phyloP scores from a whole-genome alignment of 2,888 invertebrate species.

The Catocala sponsa region DNA sequence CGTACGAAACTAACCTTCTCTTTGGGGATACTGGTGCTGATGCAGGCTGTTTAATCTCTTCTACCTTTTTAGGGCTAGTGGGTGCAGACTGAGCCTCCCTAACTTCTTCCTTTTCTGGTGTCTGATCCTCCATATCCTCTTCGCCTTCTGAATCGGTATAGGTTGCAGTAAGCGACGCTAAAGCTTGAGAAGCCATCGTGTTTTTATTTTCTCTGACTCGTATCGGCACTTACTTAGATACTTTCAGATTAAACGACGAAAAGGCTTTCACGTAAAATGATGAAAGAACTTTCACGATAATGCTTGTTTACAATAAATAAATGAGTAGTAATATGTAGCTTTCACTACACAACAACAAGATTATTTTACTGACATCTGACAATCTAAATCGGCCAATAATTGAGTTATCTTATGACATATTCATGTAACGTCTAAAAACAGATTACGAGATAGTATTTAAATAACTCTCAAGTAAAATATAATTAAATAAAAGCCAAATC shows the following conservation, averaged over 20 bases:
- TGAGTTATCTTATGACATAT: too few relatives aligned
- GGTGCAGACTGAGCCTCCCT: constrained; percentile 71
- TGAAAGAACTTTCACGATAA: too few relatives aligned
- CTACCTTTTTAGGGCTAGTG: constrained; percentile 67
- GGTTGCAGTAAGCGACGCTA: constrained; percentile 95
- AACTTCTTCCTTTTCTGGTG: constrained; percentile 83
- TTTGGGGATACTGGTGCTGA: constrained; percentile 85
- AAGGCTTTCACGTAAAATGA: not conserved
- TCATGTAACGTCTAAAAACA: too few relatives aligned
- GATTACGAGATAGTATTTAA: too few relatives aligned
- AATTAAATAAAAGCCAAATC: too few relatives aligned
- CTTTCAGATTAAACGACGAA: not conserved
- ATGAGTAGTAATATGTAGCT: too few relatives aligned
- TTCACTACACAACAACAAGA: too few relatives aligned
- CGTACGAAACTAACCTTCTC: constrained; percentile 90
- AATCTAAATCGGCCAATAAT: too few relatives aligned
- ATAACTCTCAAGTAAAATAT: too few relatives aligned
- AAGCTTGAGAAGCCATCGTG: constrained; percentile 88
- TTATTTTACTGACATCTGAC: too few relatives aligned
- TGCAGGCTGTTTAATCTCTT: constrained; percentile 64
- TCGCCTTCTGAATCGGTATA: constrained; percentile 98
- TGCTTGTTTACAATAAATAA: too few relatives aligned
- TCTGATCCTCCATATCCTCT: constrained; percentile 91
- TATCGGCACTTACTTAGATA: not conserved
- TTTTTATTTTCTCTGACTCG: not conserved